Base-by-base conservation (phyloP, 1,140 invertebrate genomes). In the Ceratitis capitata region DNA sequence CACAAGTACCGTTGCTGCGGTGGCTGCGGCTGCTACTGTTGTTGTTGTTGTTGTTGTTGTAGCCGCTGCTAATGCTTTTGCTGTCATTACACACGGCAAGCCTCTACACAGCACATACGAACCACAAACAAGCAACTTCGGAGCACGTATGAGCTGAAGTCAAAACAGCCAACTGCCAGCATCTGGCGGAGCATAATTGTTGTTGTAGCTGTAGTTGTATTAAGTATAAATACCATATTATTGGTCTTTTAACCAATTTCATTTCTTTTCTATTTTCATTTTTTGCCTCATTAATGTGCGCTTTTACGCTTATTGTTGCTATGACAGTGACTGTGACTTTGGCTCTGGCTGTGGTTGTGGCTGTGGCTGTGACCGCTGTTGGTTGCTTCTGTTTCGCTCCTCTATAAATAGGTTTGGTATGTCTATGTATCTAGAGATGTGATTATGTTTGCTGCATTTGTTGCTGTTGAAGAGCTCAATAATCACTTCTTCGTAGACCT, bases 1-100 rank as follows among this genome's bases (percentile, higher is more conserved):
- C 89, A 69, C 61, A 90, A 90, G 88, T 90, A 89, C 89, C 87
- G 88, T 87, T 89, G 88, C 32, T 69, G 4, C 32, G 1, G 16
- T 6, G 3, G 39, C 7, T 39, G 39, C 61, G 39, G 61, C 61
- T 7, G 5, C 61, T 16, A 16, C 9, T 16, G 61, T 1, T 14
- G 4, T 64, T 35, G 26, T 29, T 29, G 26, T 6, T 14, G 23
- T 0, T 12, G 19, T 0, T 32, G n/a, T 14, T 35, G 3, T 14
- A 69, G 61, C 61, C 16, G 5, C 61, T 16, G 14, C 9, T 16
- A 32, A 3, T 14, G 4, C 35, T 35, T 29, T 29, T 29, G 26
- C 14, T 14, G 23, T 0, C 9, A 6, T 0, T 32, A 12, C 32
- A 5, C 51, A 29, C 10, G 29, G 23, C 14, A 6, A 29, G 26